Conservation (phyloP, 2,113 vertebrate species). For the Sminthopsis crassicaudata region DNA sequence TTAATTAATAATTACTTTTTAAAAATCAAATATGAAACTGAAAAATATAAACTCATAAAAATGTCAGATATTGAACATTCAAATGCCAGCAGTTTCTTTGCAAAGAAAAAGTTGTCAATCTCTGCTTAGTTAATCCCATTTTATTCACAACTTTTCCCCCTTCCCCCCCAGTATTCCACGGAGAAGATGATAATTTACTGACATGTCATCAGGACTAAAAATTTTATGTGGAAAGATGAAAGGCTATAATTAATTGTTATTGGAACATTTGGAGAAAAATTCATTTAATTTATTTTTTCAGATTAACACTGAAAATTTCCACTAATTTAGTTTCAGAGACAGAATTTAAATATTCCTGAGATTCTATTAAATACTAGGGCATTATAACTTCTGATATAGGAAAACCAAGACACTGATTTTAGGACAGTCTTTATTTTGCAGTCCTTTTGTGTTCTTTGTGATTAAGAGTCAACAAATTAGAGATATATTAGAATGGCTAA, state of each 20-base stretch:
- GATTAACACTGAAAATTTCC: not conserved
- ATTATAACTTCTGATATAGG: not conserved
- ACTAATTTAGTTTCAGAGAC: not conserved
- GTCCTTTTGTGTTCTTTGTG: not conserved
- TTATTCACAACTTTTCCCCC: not conserved
- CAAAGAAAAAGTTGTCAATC: not conserved
- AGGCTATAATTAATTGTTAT: conserved; percentile 54
- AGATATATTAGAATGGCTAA: not conserved
- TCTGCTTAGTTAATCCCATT: not conserved
- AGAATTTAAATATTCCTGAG: not conserved
- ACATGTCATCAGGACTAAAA: conserved; percentile 41
- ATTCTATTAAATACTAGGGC: not conserved
- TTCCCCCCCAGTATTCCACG: not conserved
- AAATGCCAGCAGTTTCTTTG: not conserved
- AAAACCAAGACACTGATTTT: not conserved
- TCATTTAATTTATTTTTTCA: conserved; percentile 37
- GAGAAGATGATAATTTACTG: conserved; percentile 39
- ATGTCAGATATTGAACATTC: conserved; percentile 1
- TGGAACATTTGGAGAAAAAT: conserved; percentile 34
- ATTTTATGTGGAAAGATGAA: conserved; percentile 52
- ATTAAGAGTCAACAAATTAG: not conserved
- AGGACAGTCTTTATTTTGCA: not conserved
- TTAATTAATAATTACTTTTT: not conserved
- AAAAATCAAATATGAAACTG: not conserved
- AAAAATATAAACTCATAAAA: not conserved